Evolutionary conservation across 2,888 invertebrate genomes (phyloP).

Genomic region (Bugulina stolonifera): DNA sequence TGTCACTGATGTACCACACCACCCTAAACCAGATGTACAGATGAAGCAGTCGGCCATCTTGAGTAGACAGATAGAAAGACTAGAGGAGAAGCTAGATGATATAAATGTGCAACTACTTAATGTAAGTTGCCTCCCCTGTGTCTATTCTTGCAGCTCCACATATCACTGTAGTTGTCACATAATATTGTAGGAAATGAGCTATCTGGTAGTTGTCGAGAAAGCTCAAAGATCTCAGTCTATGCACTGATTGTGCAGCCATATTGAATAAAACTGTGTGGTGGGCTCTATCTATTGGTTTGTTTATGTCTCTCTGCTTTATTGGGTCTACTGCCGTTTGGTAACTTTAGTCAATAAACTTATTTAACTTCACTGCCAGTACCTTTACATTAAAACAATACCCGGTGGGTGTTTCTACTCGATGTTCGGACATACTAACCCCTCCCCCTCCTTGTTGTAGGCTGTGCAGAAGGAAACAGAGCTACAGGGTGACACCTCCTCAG

Average conservation of each 20-base stretch:
- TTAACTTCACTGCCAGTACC: no score
- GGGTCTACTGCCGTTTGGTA: no score
- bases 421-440: no score
- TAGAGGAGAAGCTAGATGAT: slow-evolving; percentile 37
- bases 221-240: no score
- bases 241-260: not conserved
- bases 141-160: not conserved
- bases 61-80: slow-evolving; percentile 38
- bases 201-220: no score
- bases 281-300: no score
- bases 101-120: slow-evolving; percentile 39
- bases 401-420: no score
- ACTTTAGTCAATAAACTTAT: no score
- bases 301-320: no score
- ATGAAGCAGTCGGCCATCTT: slow-evolving; percentile 31
- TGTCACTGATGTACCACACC: not conserved
- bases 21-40: not conserved
- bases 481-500: slow-evolving; percentile 33
- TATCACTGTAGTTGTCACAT: not conserved
- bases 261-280: not conserved
- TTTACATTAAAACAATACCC: no score
- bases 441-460: no score
- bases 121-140: slow-evolving; percentile 30
- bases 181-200: no score
- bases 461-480: slow-evolving; percentile 38